A percentile compares a stretch with the other conserved stretches of the same genome.
Evolutionary conservation across 2,113 vertebrate genomes (phyloP).

Genomic region (Equus przewalskii): DNA sequence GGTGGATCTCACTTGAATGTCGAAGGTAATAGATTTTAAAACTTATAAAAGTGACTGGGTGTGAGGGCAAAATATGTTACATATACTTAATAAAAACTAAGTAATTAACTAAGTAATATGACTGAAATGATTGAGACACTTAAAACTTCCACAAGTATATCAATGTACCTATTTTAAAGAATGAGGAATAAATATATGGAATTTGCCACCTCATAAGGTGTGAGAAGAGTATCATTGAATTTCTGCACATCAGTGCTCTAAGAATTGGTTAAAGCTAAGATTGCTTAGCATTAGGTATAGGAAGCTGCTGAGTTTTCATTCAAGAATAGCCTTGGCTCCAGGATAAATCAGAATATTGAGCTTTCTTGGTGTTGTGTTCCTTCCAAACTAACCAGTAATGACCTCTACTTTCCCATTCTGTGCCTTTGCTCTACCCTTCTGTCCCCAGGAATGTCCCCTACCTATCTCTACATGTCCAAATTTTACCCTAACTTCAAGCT

Average conservation of each 20-base stretch:
- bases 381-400: neutral
- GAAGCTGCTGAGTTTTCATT: neutral
- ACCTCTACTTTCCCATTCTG: neutral
- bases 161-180: neutral
- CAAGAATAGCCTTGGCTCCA: neutral
- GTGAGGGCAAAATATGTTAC: neutral
- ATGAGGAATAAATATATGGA: neutral
- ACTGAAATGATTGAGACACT: neutral
- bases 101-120: neutral
- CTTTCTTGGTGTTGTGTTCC: neutral
- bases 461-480: neutral
- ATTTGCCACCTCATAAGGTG: neutral
- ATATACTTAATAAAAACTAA: neutral
- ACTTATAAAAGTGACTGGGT: neutral
- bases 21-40: neutral
- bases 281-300: neutral
- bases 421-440: neutral
- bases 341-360: neutral
- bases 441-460: neutral
- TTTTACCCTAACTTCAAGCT: neutral
- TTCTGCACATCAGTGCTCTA: neutral
- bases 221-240: constrained; percentile 42
- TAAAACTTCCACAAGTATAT: neutral
- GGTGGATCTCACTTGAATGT: neutral
- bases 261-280: neutral